Evolutionary conservation across 1,140 invertebrate species (phyloP).

Genomic region (Radopholus similis): DNA sequence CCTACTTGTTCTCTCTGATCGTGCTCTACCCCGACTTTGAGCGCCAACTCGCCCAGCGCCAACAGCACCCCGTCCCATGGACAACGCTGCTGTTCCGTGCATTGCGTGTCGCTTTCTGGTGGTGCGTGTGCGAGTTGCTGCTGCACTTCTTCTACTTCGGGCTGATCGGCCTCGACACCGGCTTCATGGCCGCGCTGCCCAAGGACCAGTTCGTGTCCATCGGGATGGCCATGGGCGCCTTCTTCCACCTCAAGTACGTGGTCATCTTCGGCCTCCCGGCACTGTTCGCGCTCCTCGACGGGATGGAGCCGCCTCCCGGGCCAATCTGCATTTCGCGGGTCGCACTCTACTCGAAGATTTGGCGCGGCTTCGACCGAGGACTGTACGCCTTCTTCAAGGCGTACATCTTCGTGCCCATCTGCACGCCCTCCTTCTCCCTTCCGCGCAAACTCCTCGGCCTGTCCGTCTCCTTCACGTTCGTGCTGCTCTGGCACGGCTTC

Average conservation of each 20-base stretch:
- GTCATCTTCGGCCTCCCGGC: conserved; percentile 58
- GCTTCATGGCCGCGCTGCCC: conserved; percentile 43
- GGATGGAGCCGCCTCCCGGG: conserved; percentile 53
- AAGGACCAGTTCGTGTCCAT: conserved; percentile 56
- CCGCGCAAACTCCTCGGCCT: conserved; percentile 52
- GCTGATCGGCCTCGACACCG: conserved; percentile 44
- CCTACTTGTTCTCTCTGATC: conserved; percentile 56
- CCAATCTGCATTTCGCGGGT: conserved; percentile 57
- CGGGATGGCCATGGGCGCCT: conserved; percentile 59
- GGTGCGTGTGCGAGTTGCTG: conserved; percentile 41
- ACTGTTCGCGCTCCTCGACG: conserved; percentile 52
- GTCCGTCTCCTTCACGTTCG: conserved; percentile 54
- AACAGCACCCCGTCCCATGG: conserved; percentile 27
- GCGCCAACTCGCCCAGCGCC: conserved; percentile 42
- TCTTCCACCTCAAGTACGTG: conserved; percentile 60
- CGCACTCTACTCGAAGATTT: conserved; percentile 57
- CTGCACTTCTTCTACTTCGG: conserved; percentile 60
- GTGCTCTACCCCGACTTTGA: conserved; percentile 59
- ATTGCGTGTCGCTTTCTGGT: conserved; percentile 54
- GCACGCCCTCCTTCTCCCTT: conserved; percentile 50
- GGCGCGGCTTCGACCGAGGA: conserved; percentile 57
- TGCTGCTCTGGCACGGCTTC: conserved; percentile 59
- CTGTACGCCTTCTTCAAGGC: conserved; percentile 57
- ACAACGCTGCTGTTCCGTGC: conserved; percentile 23
- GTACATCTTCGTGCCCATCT: conserved; percentile 60